Evolutionary conservation across 2,113 vertebrate genomes (phyloP).

Genomic region (Geococcyx californianus): DNA sequence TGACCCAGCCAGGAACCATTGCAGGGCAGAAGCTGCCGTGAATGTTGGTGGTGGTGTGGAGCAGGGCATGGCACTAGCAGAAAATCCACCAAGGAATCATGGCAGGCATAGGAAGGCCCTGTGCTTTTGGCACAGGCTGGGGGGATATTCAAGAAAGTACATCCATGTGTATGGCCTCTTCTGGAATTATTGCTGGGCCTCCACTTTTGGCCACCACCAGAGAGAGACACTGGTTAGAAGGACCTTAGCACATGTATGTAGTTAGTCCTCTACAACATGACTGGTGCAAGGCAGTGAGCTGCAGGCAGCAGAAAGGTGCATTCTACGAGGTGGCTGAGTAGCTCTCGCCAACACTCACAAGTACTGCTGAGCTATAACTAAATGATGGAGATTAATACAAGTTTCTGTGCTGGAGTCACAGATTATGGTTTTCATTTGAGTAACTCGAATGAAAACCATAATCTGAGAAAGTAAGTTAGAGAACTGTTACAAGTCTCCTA

Average conservation of each 20-base stretch:
- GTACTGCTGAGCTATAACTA: not conserved
- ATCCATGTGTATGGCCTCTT: not conserved
- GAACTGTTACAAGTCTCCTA: not conserved
- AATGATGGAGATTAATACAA: not conserved
- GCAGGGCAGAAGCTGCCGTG: not conserved
- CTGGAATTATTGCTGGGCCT: not conserved
- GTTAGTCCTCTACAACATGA: not conserved
- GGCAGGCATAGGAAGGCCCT: not conserved
- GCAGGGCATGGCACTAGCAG: not conserved
- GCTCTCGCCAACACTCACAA: not conserved
- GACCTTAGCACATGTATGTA: not conserved
- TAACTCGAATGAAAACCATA: not conserved
- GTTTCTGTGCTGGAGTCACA: not conserved
- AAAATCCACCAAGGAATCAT: not conserved
- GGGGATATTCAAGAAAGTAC: not conserved
- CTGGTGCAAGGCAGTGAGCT: not conserved
- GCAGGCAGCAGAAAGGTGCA: not conserved
- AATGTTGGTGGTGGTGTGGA: too few relatives aligned
- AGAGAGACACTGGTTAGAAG: not conserved
- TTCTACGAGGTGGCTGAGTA: not conserved
- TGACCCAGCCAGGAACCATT: accelerated
- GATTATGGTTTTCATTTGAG: too few relatives aligned
- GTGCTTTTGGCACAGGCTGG: accelerated
- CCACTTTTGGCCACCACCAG: not conserved
- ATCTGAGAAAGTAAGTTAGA: not conserved